These are phyloP conservation scores for Discoglossus pictus DNA, from an alignment of 2,797 vertebrate genomes.

Conservation along the genomic window DNA sequence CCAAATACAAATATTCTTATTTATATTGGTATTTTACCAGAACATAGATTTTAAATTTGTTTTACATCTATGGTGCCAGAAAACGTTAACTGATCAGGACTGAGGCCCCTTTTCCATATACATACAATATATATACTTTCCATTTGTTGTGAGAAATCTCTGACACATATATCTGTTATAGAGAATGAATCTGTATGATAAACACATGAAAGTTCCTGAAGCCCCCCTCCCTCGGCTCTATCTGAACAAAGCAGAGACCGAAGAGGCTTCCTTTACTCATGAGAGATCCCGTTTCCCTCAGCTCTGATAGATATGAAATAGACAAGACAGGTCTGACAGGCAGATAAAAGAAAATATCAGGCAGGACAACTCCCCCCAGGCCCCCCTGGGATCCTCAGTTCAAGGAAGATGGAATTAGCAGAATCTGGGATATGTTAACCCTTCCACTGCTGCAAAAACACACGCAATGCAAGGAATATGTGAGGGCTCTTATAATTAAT, in stretches of 20 bases:
- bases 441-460: neutral
- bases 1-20: too few relatives aligned
- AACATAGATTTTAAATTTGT: too few relatives aligned
- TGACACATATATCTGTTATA: too few relatives aligned
- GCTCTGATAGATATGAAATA: slow-evolving; percentile 43
- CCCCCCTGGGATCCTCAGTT: slow-evolving; percentile 31
- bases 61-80: too few relatives aligned
- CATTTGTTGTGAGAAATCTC: too few relatives aligned
- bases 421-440: slow-evolving; percentile 29
- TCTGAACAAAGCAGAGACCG: slow-evolving; percentile 31
- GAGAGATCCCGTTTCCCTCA: slow-evolving; percentile 38
- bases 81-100: too few relatives aligned
- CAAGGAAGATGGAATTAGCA: slow-evolving; percentile 45
- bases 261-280: slow-evolving; percentile 19
- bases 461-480: too few relatives aligned
- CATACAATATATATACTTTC: too few relatives aligned
- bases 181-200: too few relatives aligned
- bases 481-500: too few relatives aligned
- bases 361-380: slow-evolving; percentile 37
- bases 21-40: too few relatives aligned
- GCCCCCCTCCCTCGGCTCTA: slow-evolving; percentile 29
- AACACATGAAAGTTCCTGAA: slow-evolving; percentile 46
- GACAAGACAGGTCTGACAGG: slow-evolving; percentile 45
- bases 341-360: slow-evolving; percentile 49
- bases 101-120: too few relatives aligned